phyloP scores from a whole-genome alignment of 2,797 vertebrate genomes.

The Tiaroga cobitis region DNA sequence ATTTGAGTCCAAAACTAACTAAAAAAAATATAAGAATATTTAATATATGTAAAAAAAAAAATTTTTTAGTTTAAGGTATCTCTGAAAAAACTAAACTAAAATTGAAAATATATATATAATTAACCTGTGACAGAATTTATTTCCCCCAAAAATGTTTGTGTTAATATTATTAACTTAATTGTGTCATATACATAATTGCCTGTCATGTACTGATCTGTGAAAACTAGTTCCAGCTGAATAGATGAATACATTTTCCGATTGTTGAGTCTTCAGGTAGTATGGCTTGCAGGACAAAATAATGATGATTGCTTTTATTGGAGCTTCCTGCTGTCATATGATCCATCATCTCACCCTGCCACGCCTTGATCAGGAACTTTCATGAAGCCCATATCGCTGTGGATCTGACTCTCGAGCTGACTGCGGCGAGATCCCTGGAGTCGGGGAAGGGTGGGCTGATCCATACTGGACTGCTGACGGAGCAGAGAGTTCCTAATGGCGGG shows the following conservation, averaged over 20 bases:
- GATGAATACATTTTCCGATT: neutral
- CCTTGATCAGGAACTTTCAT: conserved; percentile 86
- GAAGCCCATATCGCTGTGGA: conserved; percentile 76
- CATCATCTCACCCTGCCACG: conserved; percentile 78
- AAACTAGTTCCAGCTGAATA: neutral
- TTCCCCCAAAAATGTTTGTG: no score
- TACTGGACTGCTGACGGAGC: conserved; percentile 77
- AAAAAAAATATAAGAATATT: no score
- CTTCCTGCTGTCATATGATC: neutral
- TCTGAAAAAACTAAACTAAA: no score
- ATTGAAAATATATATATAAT: no score
- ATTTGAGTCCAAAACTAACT: neutral
- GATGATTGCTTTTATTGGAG: neutral
- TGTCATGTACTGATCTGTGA: neutral
- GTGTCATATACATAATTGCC: neutral
- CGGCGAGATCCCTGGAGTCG: conserved; percentile 63
- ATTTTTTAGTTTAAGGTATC: no score
- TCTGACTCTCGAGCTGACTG: conserved; percentile 65
- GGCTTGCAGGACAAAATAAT: neutral
- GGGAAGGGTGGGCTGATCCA: conserved; percentile 84
- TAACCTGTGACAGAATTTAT: no score
- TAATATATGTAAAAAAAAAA: no score
- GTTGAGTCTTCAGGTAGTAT: neutral
- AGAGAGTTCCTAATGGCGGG: conserved; percentile 68
- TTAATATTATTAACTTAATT: neutral